Evolutionary conservation across 2,113 vertebrate genomes (phyloP), one percentile per base, ranked within the genome.

Genomic region (Gallinago media): DNA sequence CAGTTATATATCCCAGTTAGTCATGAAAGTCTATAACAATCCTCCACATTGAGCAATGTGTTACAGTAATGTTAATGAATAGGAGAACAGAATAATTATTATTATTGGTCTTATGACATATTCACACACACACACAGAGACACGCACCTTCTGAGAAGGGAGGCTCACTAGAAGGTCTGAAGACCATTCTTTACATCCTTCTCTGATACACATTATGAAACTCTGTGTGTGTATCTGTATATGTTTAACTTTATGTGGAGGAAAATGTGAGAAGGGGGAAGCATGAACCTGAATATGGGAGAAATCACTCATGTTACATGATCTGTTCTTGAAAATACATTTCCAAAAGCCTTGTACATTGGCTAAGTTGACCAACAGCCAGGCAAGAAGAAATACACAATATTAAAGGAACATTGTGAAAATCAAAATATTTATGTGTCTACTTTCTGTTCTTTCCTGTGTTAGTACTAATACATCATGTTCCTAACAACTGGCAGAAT

Each of bases 171-270:
- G 42, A 58, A 87, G 8, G 40, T 58, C 47, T 94, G 68, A 93
- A 91, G 66, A 82, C 59, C 81, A 81, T 76, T 95, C 93, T 89
- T 92, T 49, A 89, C 70, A 91, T 65, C 23, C 23, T 96, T 97
- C 82, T 94, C 85, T 76, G 61, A 86, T 68, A 89, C 84, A 55
- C 88, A 72, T 84, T 91, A 80, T 71, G 58, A 77, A 84, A 73
- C 47, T 42, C 2, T 59, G 14, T 15, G 16, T 22, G 12, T 26
- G 21, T 70, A 17, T 36, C 11, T 70, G 17, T 38, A 8, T 50
- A 9, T 15, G 11, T 67, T 52, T 29, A 85, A 38, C 7, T 17
- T 19, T 34, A n/a, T 61, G 29, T n/a, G 16, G 21, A 80, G 23
- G 52, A 84, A 89, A 94, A 78, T 27, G 19, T 61, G 74, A 94